Percentiles rank a stretch among this genome's conserved stretches.
These are phyloP conservation scores for Oligia strigilis DNA, from an alignment of 2,888 invertebrate genomes.

Conservation along the genomic window DNA sequence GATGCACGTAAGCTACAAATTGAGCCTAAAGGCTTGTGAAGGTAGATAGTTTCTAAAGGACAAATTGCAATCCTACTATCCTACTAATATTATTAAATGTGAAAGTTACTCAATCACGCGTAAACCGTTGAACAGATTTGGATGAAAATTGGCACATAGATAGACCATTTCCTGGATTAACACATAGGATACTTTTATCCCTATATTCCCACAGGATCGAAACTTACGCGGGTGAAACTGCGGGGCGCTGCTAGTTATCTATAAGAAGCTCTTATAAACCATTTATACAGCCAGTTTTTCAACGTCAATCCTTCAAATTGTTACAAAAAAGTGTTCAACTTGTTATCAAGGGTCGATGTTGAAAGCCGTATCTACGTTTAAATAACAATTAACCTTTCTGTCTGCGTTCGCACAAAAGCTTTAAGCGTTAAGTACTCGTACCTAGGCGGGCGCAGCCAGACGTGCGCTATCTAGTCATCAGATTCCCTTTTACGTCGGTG, in stretches of 20 bases:
- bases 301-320: conserved; percentile 22
- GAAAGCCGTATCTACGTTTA: conserved; percentile 49
- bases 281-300: conserved; percentile 2
- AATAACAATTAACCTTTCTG: conserved; percentile 63
- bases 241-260: neutral
- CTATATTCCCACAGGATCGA: no score
- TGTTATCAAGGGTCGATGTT: conserved; percentile 30
- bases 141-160: no score
- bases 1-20: conserved; percentile 19
- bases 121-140: no score
- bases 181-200: no score
- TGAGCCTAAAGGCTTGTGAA: neutral
- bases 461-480: conserved; percentile 65
- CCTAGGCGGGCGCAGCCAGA: conserved; percentile 53
- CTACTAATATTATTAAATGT: no score
- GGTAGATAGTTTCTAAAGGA: neutral
- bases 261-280: neutral
- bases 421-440: conserved; percentile 54
- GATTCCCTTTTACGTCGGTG: conserved; percentile 59
- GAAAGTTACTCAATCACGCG: no score
- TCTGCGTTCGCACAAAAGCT: conserved; percentile 58
- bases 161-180: no score
- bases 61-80: neutral
- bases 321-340: conserved; percentile 42
- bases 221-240: no score